These are phyloP conservation scores for Varecia variegata DNA, from an alignment of 2,797 vertebrate species.

Conservation along the genomic window DNA sequence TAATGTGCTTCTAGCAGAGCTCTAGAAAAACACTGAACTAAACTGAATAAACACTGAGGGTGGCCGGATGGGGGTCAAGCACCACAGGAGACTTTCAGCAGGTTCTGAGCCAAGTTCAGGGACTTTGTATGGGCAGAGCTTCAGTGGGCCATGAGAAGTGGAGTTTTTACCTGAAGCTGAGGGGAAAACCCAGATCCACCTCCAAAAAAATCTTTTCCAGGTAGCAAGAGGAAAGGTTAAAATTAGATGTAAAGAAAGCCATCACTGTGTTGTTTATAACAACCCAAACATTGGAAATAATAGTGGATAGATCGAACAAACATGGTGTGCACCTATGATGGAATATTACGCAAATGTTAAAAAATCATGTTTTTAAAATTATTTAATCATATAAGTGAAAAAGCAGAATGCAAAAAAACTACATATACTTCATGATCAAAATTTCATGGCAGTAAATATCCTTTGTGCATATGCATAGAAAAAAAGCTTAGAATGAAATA, in stretches of 20 bases:
- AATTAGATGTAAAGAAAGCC: background rate
- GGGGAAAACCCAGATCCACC: background rate
- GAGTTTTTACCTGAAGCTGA: background rate
- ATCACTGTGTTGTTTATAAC: background rate
- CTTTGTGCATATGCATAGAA: background rate
- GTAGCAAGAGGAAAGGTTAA: background rate
- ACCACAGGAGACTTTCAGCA: background rate
- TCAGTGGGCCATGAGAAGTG: background rate
- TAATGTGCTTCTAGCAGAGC: background rate
- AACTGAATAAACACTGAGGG: background rate
- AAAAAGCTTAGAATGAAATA: slow-evolving; percentile 13
- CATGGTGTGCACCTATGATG: background rate
- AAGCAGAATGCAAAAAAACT: background rate
- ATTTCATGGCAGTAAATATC: background rate
- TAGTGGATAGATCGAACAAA: background rate
- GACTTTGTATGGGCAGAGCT: background rate
- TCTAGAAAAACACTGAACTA: background rate
- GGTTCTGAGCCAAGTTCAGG: background rate
- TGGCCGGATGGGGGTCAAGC: background rate
- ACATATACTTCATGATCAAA: background rate
- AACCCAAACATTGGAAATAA: background rate
- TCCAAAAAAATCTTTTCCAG: background rate
- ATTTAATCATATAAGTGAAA: background rate
- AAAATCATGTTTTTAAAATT: background rate
- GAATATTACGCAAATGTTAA: background rate